Evolutionary conservation across 2,888 invertebrate genomes (phyloP).

Genomic region (Galerucella calmariensis): DNA sequence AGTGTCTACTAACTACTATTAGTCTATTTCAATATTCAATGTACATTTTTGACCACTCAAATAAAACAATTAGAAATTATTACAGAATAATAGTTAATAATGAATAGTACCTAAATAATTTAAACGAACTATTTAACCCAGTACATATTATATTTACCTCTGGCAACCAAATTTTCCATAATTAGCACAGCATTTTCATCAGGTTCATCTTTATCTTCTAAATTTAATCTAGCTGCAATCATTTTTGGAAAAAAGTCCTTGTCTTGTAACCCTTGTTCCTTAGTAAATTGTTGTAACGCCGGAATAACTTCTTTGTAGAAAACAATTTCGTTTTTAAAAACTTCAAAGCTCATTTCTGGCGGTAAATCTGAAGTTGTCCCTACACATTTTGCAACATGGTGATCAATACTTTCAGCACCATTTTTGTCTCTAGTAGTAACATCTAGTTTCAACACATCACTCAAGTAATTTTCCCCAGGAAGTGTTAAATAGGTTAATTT

Average conservation of each 20-base stretch:
- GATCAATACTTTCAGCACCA: conserved; percentile 7
- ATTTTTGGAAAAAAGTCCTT: conserved; percentile 64
- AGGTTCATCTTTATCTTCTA: conserved; percentile 38
- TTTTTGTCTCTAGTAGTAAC: conserved; percentile 19
- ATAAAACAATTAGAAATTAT: no score
- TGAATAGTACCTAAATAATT: no score
- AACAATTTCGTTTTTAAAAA: conserved; percentile 66
- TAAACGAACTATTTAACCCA: no score
- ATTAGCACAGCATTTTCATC: conserved; percentile 68
- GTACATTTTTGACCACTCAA: no score
- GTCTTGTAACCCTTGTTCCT: conserved; percentile 58
- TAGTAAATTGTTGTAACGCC: conserved; percentile 62
- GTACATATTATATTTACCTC: conserved; percentile 24
- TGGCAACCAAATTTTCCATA: conserved; percentile 65
- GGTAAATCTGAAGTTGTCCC: background rate
- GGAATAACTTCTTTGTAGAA: conserved; percentile 66
- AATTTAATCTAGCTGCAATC: conserved; percentile 60
- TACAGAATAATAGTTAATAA: no score
- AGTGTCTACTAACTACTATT: no score
- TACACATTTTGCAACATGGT: conserved; percentile 16
- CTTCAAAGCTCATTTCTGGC: conserved; percentile 64
- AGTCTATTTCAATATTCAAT: no score
- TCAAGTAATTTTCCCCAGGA: conserved; percentile 39
- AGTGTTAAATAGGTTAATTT: conserved; percentile 21
- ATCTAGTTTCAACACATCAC: conserved; percentile 35